phyloP scores from a whole-genome alignment of 2,888 invertebrate species.

The Pterostichus madidus region DNA sequence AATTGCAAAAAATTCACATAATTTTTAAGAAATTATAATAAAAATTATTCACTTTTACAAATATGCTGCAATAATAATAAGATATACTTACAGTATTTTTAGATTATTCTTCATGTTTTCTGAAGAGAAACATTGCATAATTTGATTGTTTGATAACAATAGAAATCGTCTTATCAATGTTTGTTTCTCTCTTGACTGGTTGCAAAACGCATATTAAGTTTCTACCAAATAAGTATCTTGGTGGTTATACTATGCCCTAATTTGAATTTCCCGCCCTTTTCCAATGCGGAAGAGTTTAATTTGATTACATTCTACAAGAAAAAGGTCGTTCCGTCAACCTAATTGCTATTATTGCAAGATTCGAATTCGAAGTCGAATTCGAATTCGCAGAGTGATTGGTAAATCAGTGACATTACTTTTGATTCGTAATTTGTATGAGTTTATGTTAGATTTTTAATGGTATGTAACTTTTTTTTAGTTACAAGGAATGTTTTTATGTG shows the following conservation, averaged over 20 bases:
- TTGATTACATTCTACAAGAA: background rate
- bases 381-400: background rate
- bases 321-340: background rate
- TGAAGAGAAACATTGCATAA: constrained; percentile 26
- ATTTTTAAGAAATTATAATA: background rate
- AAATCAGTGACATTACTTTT: background rate
- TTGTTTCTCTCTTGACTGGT: no score
- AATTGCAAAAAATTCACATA: constrained; percentile 29
- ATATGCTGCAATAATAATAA: constrained; percentile 20
- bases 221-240: background rate
- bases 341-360: constrained; percentile 15
- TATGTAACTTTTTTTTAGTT: background rate
- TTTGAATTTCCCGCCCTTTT: constrained; percentile 20
- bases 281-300: constrained; percentile 19
- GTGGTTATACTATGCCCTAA: background rate
- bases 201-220: background rate
- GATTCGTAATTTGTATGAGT: constrained; percentile 5
- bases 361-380: background rate
- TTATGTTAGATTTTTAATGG: background rate
- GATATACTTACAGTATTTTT: background rate
- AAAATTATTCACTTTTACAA: no score
- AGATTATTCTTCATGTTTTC: constrained; percentile 16
- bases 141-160: background rate
- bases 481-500: background rate
- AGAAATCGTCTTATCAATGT: constrained; percentile 1